A percentile compares a stretch with the other conserved stretches of the same genome.
These are phyloP conservation scores for Cydia amplana DNA, from an alignment of 1,140 invertebrate species.

Conservation along the genomic window DNA sequence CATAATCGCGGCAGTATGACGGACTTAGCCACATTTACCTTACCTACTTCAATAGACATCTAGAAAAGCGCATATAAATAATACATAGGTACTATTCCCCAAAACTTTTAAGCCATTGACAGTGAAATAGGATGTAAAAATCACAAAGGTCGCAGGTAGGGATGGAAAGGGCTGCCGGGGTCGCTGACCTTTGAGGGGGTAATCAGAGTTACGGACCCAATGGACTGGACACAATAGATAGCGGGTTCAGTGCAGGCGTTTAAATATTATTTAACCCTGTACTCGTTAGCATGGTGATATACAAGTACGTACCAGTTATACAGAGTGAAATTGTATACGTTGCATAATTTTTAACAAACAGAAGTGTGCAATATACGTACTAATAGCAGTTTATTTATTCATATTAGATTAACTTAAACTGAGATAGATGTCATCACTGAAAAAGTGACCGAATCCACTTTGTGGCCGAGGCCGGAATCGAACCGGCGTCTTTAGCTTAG, in stretches of 20 bases:
- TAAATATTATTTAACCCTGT: slow-evolving; percentile 27
- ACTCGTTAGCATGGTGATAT: not conserved
- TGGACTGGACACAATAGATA: slow-evolving; percentile 51
- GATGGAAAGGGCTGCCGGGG: slow-evolving; percentile 43
- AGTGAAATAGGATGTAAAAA: slow-evolving; percentile 43
- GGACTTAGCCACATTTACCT: no score
- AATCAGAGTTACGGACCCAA: slow-evolving; percentile 39
- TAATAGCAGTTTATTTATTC: not conserved
- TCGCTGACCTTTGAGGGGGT: slow-evolving; percentile 47
- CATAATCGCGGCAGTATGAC: no score
- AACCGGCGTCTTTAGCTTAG: no score
- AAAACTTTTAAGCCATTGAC: slow-evolving; percentile 35
- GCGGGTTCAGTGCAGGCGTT: slow-evolving; percentile 28
- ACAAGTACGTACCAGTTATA: not conserved
- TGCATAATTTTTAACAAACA: not conserved
- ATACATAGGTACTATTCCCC: not conserved
- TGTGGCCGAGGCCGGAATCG: no score
- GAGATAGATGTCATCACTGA: no score
- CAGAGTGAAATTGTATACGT: not conserved
- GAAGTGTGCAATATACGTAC: no score
- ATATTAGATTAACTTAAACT: no score
- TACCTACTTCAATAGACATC: no score
- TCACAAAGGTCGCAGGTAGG: slow-evolving; percentile 34
- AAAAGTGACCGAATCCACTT: no score
- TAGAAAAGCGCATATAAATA: not conserved